Evolutionary conservation across 2,797 vertebrate genomes (phyloP).

Genomic region (Cirrhinus molitorella): DNA sequence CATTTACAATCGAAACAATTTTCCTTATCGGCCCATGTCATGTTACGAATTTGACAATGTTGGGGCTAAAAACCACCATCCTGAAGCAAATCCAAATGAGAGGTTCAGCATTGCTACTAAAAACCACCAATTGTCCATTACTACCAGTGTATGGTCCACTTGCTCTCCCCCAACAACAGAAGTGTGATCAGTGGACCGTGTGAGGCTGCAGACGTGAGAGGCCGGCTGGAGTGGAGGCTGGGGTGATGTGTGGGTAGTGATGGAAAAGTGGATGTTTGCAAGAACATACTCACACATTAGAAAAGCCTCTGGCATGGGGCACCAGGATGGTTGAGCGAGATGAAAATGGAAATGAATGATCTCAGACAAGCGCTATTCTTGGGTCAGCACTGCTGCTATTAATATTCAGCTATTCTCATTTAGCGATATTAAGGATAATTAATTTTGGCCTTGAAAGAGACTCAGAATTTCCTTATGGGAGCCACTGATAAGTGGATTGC

Average conservation of each 20-base stretch:
- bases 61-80: not conserved
- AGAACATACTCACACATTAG: slow-evolving; percentile 27
- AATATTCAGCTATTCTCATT: slow-evolving; percentile 38
- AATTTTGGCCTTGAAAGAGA: slow-evolving; percentile 38
- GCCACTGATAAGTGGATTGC: slow-evolving; percentile 32
- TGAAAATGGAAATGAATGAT: slow-evolving; percentile 50
- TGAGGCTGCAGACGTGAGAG: slow-evolving; percentile 11
- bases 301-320: slow-evolving; percentile 27
- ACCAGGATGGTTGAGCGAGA: slow-evolving; percentile 27
- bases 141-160: slow-evolving; percentile 10
- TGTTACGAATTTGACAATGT: not conserved
- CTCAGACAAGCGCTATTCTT: slow-evolving; percentile 32
- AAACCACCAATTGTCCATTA: not conserved
- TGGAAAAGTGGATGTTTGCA: slow-evolving; percentile 28
- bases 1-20: not conserved
- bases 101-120: not conserved
- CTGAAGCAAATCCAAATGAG: not conserved
- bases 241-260: slow-evolving; percentile 27
- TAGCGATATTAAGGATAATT: slow-evolving; percentile 25
- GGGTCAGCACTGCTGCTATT: slow-evolving; percentile 27
- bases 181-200: not conserved
- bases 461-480: slow-evolving; percentile 30
- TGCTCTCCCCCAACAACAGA: not conserved
- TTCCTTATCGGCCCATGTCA: not conserved
- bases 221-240: slow-evolving; percentile 13